These are phyloP conservation scores for Pantherophis alleghaniensis DNA, from an alignment of 2,797 vertebrate species.

Conservation along the genomic window DNA sequence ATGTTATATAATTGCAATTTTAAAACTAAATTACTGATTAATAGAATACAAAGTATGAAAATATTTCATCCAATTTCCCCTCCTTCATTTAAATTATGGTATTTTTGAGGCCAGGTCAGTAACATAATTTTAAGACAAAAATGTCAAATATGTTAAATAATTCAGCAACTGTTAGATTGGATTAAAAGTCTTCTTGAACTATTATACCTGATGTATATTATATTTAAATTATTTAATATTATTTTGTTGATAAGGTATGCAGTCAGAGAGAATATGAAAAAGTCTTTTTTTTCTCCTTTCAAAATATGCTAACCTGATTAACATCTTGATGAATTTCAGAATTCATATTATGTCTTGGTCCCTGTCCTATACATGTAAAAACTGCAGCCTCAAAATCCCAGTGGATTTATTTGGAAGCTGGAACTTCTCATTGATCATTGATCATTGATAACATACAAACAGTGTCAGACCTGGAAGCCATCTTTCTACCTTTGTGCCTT, in stretches of 20 bases:
- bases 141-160: not conserved
- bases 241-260: not conserved
- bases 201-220: not conserved
- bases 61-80: not conserved
- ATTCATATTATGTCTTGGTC: not conserved
- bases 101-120: not conserved
- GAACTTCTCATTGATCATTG: not conserved
- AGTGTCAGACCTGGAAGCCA: too few species aligned
- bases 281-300: not conserved
- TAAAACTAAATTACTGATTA: slow-evolving; percentile 6
- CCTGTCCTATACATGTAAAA: not conserved
- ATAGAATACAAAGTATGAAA: slow-evolving; percentile 18
- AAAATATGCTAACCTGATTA: not conserved
- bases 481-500: too few species aligned
- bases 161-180: not conserved
- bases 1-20: slow-evolving; percentile 19
- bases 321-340: not conserved
- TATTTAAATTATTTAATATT: not conserved
- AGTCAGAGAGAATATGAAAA: not conserved
- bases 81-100: not conserved
- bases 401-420: not conserved
- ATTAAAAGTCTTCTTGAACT: not conserved
- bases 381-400: too few species aligned
- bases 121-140: not conserved
- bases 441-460: not conserved